Base-by-base conservation (phyloP, 2,888 invertebrate species). In the Tinea pellionella region DNA sequence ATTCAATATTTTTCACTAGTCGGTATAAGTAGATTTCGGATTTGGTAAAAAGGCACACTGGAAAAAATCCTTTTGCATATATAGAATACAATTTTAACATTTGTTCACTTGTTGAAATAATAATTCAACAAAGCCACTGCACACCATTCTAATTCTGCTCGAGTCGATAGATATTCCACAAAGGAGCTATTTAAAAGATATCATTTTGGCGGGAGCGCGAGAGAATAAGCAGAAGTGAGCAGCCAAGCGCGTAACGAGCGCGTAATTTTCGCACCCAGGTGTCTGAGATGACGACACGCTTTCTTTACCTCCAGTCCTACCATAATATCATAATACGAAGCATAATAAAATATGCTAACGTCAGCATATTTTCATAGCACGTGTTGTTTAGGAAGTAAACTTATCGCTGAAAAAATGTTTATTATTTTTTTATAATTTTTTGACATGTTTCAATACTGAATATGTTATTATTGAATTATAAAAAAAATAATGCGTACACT, bases 191-290 rank as follows among this genome's bases (percentile, higher is more conserved):
- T 74, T 73, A 69, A 73, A 71, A 75, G 74, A 75, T 74, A 73
- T 68, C 61, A 59, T 55, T 29, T 24, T 29, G 55, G 24, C 47
- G 47, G 47, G 16, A 47, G 56, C 70, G 66, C 63, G 61, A 62
- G 63, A 60, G 66, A 67, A 70, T 72, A 69, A 72, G 68, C 64
- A 65, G 62, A 60, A 64, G 64, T 69, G 73, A 73, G 79, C 81
- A 74, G 67, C 67, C 70, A 75, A 81, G 80, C 83, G 82, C 68
- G 76, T 78, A 85, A 86, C 81, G 86, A 80, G 78, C 79, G 79
- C 73, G 80, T 59, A 59, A 59, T 59, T 59, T 37, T 59, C 43
- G 59, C 59, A 32, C 29, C 47, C 47, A 59, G 59, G 59, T 59
- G 59, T 59, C 47, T 47, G 24, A 32, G 59, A 41, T 59, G 24